A percentile compares a stretch with the other conserved stretches of the same genome.
These are phyloP conservation scores for Baccha elongata DNA, from an alignment of 2,888 invertebrate species.

Conservation along the genomic window DNA sequence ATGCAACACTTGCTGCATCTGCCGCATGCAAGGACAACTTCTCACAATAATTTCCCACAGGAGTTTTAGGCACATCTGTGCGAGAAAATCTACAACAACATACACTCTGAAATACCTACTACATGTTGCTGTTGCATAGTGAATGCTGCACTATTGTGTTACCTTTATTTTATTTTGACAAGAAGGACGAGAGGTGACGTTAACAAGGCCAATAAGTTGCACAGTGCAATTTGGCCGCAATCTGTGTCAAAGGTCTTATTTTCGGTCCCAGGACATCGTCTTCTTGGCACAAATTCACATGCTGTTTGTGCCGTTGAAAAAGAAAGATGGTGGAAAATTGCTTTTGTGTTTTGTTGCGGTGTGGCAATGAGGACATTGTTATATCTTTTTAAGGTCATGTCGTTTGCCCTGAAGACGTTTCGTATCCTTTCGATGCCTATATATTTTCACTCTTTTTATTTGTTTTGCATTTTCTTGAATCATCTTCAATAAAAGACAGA, in stretches of 20 bases:
- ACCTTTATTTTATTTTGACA: conserved; percentile 42
- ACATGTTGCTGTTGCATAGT: conserved; percentile 24
- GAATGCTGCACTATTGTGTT: background rate
- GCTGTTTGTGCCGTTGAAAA: conserved; percentile 24
- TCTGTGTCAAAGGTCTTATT: conserved; percentile 49
- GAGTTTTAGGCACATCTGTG: conserved; percentile 53
- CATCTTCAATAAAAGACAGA: conserved; percentile 37
- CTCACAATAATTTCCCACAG: conserved; percentile 69
- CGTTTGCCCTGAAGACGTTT: conserved; percentile 20
- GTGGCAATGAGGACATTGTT: conserved; percentile 18
- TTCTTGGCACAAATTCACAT: conserved; percentile 53
- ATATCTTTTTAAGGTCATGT: conserved; percentile 61
- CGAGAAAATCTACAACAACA: background rate
- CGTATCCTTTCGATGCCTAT: conserved; percentile 34
- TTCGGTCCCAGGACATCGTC: conserved; percentile 48
- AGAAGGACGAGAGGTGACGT: conserved; percentile 33
- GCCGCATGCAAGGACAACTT: conserved; percentile 66
- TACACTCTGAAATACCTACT: background rate
- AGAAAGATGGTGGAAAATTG: conserved; percentile 18
- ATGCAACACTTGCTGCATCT: conserved; percentile 68
- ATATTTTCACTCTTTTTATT: background rate
- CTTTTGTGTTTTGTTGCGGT: conserved; percentile 3
- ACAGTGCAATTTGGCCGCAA: conserved; percentile 58
- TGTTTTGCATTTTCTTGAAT: conserved; percentile 4
- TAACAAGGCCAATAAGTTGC: conserved; percentile 69